Base-by-base conservation (phyloP, 2,797 vertebrate species). In the Microctenopoma stevenorrisi region DNA sequence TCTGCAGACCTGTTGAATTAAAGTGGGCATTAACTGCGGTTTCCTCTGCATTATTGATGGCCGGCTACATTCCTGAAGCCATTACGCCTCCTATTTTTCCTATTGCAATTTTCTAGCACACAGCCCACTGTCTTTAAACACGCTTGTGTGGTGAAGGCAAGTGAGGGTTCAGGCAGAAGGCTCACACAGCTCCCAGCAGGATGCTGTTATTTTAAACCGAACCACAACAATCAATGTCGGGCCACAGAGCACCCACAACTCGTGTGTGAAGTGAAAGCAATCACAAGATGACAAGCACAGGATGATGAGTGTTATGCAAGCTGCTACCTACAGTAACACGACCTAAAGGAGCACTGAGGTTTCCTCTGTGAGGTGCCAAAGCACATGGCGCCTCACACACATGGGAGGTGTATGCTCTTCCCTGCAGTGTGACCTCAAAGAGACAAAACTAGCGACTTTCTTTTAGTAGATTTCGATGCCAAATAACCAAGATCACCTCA, bases 1-100 rank as follows among this genome's bases (percentile, higher is more conserved):
- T 90, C 86, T 88, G 80, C 76, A 79, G 87, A 93, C 90, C 89
- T 92, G 90, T 92, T 92, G 91, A 91, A 91, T 91, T 91, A 92
- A 92, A 86, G 86, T 79, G 78, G 83, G 89, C 89, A 91, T 90
- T 92, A 91, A 86, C 85, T 76, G 87, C 88, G 70, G 84, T 82
- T 85, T 89, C 87, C 62, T 76, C 90, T 93, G 88, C 89, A 93
- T 92, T 92, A 93, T 92, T 92, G 87, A 93, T 92, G 64, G 71
- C 54, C 51, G 4, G 68, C 78, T 89, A 82, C 87, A 74, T 85
- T 88, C 88, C 88, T 18, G 58, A 88, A 69, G 81, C 88, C 80
- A 80, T 91, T 91, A 90, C 69, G 83, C 83, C 72, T 81, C 81
- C 74, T 83, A 82, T 88, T 88, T 86, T 84, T 79, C 86, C 84